Conservation (phyloP, 2,888 invertebrate species). For the Augochlorella aurata region DNA sequence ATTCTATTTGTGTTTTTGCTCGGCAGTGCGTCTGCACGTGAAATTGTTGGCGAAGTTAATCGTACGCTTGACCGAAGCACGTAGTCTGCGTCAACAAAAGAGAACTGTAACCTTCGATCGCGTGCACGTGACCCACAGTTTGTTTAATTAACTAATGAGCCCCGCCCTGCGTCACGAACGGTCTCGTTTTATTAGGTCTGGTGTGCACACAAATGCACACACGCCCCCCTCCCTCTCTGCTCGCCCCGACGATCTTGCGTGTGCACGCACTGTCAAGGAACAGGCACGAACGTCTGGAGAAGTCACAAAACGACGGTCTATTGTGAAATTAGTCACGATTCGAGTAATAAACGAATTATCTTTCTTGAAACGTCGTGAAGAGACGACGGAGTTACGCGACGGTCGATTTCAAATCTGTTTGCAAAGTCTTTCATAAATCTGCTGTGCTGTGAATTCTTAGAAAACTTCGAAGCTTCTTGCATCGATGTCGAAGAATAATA, state of each 20-base stretch:
- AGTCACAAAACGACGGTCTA: conserved; percentile 1
- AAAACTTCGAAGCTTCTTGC: too few species aligned
- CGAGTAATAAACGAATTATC: not conserved
- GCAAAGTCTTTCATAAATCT: not conserved
- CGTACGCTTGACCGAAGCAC: not conserved
- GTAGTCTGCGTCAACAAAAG: conserved; percentile 21
- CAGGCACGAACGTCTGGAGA: conserved; percentile 18
- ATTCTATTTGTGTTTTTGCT: not conserved
- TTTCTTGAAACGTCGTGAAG: not conserved
- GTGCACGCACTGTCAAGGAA: conserved; percentile 24
- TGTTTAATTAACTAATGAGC: conserved; percentile 75
- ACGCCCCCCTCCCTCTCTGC: not conserved
- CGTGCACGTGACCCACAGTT: conserved; percentile 61
- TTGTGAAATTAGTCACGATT: conserved; percentile 2
- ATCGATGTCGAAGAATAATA: too few species aligned
- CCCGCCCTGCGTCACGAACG: conserved; percentile 68
- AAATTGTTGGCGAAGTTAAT: conserved; percentile 23
- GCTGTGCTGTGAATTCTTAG: not conserved
- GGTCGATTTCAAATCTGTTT: not conserved
- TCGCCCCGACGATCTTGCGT: conserved; percentile 32
- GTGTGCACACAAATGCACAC: conserved; percentile 51
- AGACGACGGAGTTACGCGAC: not conserved
- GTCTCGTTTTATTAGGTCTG: conserved; percentile 45
- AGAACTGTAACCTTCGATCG: conserved; percentile 52
- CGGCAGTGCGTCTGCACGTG: not conserved